A percentile compares a stretch with the other conserved stretches of the same genome.
phyloP scores from a whole-genome alignment of 2,888 invertebrate species.

The Lepas anatifera region DNA sequence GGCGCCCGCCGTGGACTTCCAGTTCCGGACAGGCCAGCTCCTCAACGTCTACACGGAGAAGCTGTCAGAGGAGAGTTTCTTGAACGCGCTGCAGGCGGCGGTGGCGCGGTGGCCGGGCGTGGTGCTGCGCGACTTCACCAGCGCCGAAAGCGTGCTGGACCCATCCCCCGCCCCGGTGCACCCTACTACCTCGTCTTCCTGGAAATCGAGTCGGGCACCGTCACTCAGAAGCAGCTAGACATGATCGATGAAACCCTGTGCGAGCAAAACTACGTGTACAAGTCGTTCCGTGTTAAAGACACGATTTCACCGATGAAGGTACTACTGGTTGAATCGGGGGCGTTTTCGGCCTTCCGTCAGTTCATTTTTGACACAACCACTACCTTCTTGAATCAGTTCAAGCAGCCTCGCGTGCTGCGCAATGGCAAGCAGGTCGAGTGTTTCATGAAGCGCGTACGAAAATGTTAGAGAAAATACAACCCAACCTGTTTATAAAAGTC shows the following conservation, averaged over 20 bases:
- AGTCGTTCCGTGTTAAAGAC: slow-evolving; percentile 5
- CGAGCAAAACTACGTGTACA: slow-evolving; percentile 8
- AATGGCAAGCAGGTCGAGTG: background rate
- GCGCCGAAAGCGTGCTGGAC: slow-evolving; percentile 30
- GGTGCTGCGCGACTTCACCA: slow-evolving; percentile 30
- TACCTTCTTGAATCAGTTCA: background rate
- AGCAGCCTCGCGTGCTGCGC: background rate
- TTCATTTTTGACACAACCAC: background rate
- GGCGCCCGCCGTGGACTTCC: slow-evolving; percentile 23
- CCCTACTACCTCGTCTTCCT: slow-evolving; percentile 32
- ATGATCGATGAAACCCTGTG: background rate
- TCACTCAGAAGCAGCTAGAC: background rate
- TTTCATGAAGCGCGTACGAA: background rate
- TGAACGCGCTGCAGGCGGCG: slow-evolving; percentile 27
- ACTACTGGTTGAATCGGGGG: background rate
- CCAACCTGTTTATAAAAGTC: too few species aligned
- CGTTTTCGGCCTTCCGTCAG: slow-evolving; percentile 5
- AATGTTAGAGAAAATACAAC: too few species aligned
- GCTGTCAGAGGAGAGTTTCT: slow-evolving; percentile 32
- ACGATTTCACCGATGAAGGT: background rate
- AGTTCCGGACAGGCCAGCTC: slow-evolving; percentile 31
- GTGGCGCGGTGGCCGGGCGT: background rate
- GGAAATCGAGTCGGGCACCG: slow-evolving; percentile 20
- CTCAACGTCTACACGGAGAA: slow-evolving; percentile 35
- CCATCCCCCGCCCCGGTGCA: slow-evolving; percentile 10